These are phyloP conservation scores for Typhlichthys subterraneus DNA, from an alignment of 2,797 vertebrate genomes.

Conservation along the genomic window DNA sequence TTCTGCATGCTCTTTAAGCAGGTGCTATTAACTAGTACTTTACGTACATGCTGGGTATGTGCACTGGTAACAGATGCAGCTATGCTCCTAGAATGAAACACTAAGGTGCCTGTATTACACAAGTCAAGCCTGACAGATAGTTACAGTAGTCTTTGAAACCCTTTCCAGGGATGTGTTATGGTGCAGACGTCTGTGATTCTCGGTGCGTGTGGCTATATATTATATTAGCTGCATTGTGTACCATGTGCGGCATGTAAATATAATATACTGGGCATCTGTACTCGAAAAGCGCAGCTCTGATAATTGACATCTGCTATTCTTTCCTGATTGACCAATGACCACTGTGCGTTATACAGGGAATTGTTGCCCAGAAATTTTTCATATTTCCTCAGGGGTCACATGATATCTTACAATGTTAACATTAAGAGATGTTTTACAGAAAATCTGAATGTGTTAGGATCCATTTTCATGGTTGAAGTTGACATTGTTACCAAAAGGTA, in stretches of 20 bases:
- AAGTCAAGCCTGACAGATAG: constrained; percentile 37
- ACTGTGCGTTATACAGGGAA: constrained; percentile 35
- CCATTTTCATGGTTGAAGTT: constrained; percentile 17
- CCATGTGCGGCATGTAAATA: not conserved
- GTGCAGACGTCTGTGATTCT: constrained; percentile 25
- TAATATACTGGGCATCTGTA: constrained; percentile 27
- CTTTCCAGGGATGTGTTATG: constrained; percentile 35
- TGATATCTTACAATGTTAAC: constrained; percentile 23
- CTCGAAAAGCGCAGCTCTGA: constrained; percentile 24
- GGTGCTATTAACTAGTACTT: constrained; percentile 57
- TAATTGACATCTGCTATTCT: constrained; percentile 26
- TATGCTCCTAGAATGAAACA: constrained; percentile 38
- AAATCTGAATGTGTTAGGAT: constrained; percentile 26
- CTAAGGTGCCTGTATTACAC: constrained; percentile 44
- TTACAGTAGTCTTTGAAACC: constrained; percentile 36
- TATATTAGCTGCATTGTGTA: constrained; percentile 10
- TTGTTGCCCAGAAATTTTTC: constrained; percentile 33
- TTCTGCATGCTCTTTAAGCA: constrained; percentile 68
- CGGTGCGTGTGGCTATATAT: constrained; percentile 10
- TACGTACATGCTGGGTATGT: constrained; percentile 45
- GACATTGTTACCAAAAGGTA: constrained; percentile 4
- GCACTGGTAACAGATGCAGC: constrained; percentile 45
- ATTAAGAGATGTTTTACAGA: constrained; percentile 6
- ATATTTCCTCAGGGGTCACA: constrained; percentile 19
- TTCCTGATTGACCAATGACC: constrained; percentile 23